Percentiles rank a stretch among this genome's conserved stretches.
phyloP scores from a whole-genome alignment of 2,113 vertebrate species.

The Zingel zingel region DNA sequence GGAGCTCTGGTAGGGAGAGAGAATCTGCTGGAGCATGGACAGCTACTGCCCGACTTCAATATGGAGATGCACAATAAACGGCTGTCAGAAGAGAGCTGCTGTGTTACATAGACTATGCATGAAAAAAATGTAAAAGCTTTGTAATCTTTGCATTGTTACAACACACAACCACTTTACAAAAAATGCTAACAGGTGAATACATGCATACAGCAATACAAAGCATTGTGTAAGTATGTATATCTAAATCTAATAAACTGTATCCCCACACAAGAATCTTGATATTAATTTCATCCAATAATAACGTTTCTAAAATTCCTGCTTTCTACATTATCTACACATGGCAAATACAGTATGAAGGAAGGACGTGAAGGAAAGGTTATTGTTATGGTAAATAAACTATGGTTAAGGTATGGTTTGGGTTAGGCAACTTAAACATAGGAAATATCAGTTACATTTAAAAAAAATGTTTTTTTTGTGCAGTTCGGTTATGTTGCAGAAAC shows the following conservation, averaged over 20 bases:
- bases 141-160: not conserved
- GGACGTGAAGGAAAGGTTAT: not conserved
- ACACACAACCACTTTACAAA: too few species aligned
- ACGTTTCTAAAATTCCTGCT: not conserved
- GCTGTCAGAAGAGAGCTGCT: slow-evolving; percentile 19
- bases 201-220: not conserved
- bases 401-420: not conserved
- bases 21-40: slow-evolving; percentile 40
- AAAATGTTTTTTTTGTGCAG: not conserved
- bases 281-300: too few species aligned
- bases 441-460: not conserved
- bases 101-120: not conserved
- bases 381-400: too few species aligned
- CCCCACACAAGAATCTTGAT: not conserved
- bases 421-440: not conserved
- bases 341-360: not conserved
- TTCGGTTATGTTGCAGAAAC: not conserved
- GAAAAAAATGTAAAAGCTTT: not conserved
- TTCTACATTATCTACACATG: not conserved
- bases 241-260: not conserved
- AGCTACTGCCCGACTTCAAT: slow-evolving; percentile 25
- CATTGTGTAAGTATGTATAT: not conserved
- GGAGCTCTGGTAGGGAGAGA: slow-evolving; percentile 41
- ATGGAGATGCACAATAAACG: not conserved
- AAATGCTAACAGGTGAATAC: not conserved